Conservation (phyloP, 2,113 vertebrate species). For the Ailuropoda melanoleuca region DNA sequence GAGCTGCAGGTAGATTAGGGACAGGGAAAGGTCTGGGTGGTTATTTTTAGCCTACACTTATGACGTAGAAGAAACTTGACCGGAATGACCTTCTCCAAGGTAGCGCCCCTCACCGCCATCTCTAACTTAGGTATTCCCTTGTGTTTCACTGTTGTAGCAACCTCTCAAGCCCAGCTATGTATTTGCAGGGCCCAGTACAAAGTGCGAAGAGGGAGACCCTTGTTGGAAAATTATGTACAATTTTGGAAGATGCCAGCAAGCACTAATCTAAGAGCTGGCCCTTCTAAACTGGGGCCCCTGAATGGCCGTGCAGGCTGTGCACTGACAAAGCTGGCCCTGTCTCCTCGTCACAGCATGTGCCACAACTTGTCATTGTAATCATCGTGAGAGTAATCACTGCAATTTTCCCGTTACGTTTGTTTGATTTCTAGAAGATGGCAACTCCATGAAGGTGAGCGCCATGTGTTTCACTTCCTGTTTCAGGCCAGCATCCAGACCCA, state of each 20-base stretch:
- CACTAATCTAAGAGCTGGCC: fast-evolving
- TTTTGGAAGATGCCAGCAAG: not conserved
- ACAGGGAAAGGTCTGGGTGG: not conserved
- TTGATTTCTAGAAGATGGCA: not conserved
- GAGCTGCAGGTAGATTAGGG: not conserved
- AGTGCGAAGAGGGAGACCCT: not conserved
- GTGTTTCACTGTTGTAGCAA: not conserved
- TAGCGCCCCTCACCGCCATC: too few species aligned
- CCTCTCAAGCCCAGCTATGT: not conserved
- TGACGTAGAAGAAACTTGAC: not conserved
- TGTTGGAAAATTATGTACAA: not conserved
- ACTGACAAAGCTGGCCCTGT: fast-evolving
- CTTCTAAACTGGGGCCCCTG: not conserved
- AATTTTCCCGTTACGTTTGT: not conserved
- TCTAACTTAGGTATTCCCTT: not conserved
- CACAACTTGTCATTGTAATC: not conserved
- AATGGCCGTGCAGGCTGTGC: fast-evolving
- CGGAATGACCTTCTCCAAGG: not conserved
- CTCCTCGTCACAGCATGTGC: not conserved
- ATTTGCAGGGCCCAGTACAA: not conserved
- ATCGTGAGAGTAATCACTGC: not conserved
- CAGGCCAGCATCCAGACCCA: not conserved
- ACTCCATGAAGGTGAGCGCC: not conserved
- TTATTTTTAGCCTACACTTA: not conserved
- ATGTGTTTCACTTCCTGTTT: not conserved